Evolutionary conservation across 2,113 vertebrate species (phyloP), one percentile per base, ranked within the genome.

Genomic region (Mesocricetus auratus): DNA sequence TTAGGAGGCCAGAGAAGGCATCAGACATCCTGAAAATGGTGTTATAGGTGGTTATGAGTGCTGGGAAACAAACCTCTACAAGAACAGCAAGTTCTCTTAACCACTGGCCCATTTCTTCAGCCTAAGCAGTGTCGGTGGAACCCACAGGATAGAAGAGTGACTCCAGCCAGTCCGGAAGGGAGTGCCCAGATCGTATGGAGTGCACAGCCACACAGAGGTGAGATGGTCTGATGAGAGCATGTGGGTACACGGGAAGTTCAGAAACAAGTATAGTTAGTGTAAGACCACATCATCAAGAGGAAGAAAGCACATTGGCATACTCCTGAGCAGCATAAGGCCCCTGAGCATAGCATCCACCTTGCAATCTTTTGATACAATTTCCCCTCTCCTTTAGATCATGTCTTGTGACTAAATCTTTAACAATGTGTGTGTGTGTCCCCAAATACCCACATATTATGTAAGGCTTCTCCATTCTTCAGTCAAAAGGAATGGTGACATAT

Each of bases 391-490:
- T 42, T 11, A 60, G 3, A 33, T 7, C 4, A 2, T 33, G 66
- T 36, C 58, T 53, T 36, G 0, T 15, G n/a, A 22, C 45, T 13
- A 19, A 17, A 7, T 71, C 69, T 56, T 89, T 42, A n/a, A 56
- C 33, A 36, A 12, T 29, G 1, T 2, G 4, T 29, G 1, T 2
- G 4, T 9, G 17, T 73, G 24, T 50, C 73, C 73, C 45, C 42
- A 1, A 0, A 71, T 1, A 19, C 13, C 60, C n/a, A n/a, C 33
- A 26, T 2, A 6, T 56, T n/a, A 11, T 29, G 50, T 4, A 36
- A 29, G 60, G 47, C 31, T 7, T n/a, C 36, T 1, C 39, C 24
- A 26, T 33, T 3, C 42, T 15, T 62, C 47, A n/a, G 16, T n/a
- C 45, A 8, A 73, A 66, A 56, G 17, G 33, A 39, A 15, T 39